These are phyloP conservation scores for Mercenaria mercenaria DNA, from an alignment of 1,140 invertebrate species.

Conservation along the genomic window DNA sequence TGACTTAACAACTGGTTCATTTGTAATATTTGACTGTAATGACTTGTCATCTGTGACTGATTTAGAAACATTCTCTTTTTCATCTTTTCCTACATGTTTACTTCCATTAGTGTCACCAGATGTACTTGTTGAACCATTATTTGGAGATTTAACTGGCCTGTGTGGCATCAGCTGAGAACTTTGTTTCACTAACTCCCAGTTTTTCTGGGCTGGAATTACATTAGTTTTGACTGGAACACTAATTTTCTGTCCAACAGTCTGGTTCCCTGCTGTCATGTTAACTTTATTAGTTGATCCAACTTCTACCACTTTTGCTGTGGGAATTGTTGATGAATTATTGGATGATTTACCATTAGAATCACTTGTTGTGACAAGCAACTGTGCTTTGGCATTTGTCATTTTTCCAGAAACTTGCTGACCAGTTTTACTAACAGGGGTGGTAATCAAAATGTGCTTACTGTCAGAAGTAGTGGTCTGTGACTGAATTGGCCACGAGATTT, in stretches of 20 bases:
- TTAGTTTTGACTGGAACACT: conserved; percentile 7
- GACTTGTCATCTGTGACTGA: not conserved
- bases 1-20: not conserved
- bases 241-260: not conserved
- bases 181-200: conserved; percentile 65
- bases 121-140: no score
- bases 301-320: conserved; percentile 54
- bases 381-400: not conserved
- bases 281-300: conserved; percentile 22
- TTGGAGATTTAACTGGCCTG: not conserved
- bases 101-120: not conserved
- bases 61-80: not conserved
- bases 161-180: conserved; percentile 30
- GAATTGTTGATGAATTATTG: not conserved
- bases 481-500: conserved; percentile 58
- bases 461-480: conserved; percentile 14
- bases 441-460: conserved; percentile 56
- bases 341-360: not conserved
- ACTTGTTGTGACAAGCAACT: conserved; percentile 11
- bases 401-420: not conserved
- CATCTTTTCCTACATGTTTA: not conserved
- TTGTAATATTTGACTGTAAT: not conserved
- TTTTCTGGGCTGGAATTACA: conserved; percentile 57
- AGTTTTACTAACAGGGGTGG: conserved; percentile 18
- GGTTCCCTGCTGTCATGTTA: not conserved